phyloP scores from a whole-genome alignment of 1,140 invertebrate genomes.

The Bombus confusus region DNA sequence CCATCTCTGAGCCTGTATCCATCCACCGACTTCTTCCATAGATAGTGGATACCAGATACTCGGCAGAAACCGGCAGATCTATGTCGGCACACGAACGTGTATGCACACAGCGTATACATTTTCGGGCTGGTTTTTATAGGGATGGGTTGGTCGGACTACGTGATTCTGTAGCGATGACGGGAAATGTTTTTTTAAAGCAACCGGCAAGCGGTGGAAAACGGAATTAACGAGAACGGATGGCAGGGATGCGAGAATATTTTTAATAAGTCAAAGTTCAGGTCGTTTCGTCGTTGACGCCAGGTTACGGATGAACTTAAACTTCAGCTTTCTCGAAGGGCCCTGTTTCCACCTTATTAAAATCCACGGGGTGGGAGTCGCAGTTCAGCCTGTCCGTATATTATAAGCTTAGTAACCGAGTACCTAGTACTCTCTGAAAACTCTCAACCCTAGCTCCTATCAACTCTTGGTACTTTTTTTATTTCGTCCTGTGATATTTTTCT shows the following conservation, averaged over 20 bases:
- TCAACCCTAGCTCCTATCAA: neutral
- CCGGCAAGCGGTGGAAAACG: no score
- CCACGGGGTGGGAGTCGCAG: neutral
- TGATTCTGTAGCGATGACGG: neutral
- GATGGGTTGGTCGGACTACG: neutral
- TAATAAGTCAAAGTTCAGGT: conserved; percentile 44
- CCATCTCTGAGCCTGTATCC: neutral
- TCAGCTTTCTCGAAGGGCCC: neutral
- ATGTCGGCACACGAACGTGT: neutral
- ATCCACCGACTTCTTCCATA: no score
- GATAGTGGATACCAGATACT: neutral
- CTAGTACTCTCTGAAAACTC: neutral
- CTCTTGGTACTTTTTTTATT: neutral
- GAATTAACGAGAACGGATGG: neutral
- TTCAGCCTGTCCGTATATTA: conserved; percentile 16
- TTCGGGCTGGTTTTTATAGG: neutral
- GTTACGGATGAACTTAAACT: conserved; percentile 17
- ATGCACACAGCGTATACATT: neutral
- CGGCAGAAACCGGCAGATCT: neutral
- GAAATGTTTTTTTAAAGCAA: neutral
- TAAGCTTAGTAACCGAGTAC: neutral
- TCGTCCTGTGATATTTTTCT: neutral
- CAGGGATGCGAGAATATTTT: conserved; percentile 37
- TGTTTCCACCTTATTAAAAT: conserved; percentile 51
- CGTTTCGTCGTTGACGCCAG: conserved; percentile 26